These are phyloP conservation scores for Cephalopholis sonnerati DNA, from an alignment of 2,113 vertebrate species.

Conservation along the genomic window DNA sequence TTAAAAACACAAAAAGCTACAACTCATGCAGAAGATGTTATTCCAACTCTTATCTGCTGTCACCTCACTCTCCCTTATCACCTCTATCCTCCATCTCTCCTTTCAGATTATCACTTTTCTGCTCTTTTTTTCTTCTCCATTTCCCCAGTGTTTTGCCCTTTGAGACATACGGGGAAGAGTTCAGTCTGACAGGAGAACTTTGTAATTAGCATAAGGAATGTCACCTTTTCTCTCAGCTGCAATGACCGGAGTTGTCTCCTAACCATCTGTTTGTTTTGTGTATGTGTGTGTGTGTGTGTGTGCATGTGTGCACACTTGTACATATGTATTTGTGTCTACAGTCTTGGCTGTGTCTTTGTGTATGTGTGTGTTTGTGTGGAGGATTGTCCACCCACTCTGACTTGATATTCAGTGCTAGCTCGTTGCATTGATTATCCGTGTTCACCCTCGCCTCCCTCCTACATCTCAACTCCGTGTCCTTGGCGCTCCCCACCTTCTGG, in stretches of 20 bases:
- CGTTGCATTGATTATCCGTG: conserved; percentile 76
- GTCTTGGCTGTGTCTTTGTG: conserved; percentile 26
- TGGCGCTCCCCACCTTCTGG: conserved; percentile 46
- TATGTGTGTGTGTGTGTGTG: conserved; percentile 27
- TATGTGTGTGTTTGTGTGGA: conserved; percentile 26
- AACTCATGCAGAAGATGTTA: background rate
- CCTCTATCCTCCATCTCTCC: background rate
- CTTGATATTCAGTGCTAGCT: conserved; percentile 72
- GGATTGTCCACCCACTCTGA: conserved; percentile 67
- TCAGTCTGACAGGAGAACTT: conserved; percentile 59
- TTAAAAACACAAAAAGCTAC: background rate
- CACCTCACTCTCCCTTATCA: conserved; percentile 1
- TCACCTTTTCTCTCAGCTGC: conserved; percentile 74
- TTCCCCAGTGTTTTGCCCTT: conserved; percentile 28
- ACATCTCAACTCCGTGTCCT: conserved; percentile 65
- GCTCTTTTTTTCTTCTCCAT: conserved; percentile 1
- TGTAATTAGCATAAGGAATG: conserved; percentile 78
- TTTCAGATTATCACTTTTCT: background rate
- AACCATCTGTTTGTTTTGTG: conserved; percentile 73
- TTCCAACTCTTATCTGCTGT: conserved; percentile 13
- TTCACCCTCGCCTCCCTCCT: conserved; percentile 60
- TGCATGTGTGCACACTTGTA: conserved; percentile 13
- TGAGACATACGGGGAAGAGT: conserved; percentile 32
- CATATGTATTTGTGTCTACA: conserved; percentile 39
- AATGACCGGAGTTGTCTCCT: conserved; percentile 41